Conservation (phyloP, 2,888 invertebrate genomes). For the Spodoptera picta region DNA sequence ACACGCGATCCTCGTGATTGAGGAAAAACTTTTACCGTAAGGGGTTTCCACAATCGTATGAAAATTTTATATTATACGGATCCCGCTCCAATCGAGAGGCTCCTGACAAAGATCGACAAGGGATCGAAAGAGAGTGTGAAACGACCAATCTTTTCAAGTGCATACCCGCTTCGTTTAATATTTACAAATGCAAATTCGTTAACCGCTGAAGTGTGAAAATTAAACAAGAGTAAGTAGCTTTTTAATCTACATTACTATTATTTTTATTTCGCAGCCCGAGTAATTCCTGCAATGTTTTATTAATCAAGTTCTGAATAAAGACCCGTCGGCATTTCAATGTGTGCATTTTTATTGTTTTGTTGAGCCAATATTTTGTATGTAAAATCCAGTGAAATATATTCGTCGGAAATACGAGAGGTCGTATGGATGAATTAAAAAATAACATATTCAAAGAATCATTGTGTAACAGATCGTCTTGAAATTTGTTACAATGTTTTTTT, state of each 20-base stretch:
- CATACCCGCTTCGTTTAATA: constrained; percentile 33
- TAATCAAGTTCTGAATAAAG: constrained; percentile 15
- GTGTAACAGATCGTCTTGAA: too few species aligned
- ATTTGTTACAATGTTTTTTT: too few species aligned
- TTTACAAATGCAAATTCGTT: constrained; percentile 47
- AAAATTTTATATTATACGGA: constrained; percentile 38
- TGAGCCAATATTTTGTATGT: constrained; percentile 3
- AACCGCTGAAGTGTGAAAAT: constrained; percentile 38
- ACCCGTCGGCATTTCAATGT: background rate
- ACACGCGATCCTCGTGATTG: constrained; percentile 22
- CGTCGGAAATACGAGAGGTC: too few species aligned
- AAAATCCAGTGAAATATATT: background rate
- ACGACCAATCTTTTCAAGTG: constrained; percentile 43
- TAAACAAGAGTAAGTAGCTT: constrained; percentile 8
- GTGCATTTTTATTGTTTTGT: constrained; percentile 12
- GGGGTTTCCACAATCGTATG: constrained; percentile 35
- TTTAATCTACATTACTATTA: constrained; percentile 28
- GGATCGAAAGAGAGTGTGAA: constrained; percentile 40
- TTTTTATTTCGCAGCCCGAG: constrained; percentile 18
- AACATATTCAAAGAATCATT: too few species aligned
- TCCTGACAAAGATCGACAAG: constrained; percentile 49
- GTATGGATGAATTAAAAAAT: too few species aligned
- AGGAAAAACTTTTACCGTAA: constrained; percentile 29
- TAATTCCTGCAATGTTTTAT: constrained; percentile 18
- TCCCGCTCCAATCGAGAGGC: constrained; percentile 22